Conservation (phyloP, 2,113 vertebrate species). For the Laticauda colubrina region DNA sequence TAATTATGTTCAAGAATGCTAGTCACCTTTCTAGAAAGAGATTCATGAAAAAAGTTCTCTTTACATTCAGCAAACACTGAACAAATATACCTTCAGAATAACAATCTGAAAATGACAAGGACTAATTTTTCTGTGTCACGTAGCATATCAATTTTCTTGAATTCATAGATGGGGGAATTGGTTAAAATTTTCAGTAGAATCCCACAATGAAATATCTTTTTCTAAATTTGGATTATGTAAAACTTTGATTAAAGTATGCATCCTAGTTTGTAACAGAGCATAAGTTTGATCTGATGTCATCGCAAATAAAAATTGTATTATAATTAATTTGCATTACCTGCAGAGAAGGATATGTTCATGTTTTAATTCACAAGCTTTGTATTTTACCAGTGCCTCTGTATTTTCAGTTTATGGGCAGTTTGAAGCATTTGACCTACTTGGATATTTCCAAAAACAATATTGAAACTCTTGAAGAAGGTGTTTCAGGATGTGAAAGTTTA, state of each 20-base stretch:
- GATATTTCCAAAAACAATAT: constrained; percentile 98
- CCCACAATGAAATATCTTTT: neutral
- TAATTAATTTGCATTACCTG: neutral
- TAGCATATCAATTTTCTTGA: neutral
- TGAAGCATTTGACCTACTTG: constrained; percentile 92
- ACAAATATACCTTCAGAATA: neutral
- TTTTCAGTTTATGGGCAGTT: constrained; percentile 85
- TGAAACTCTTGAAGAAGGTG: constrained; percentile 92
- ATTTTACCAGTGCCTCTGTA: constrained; percentile 36
- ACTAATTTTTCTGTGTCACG: neutral
- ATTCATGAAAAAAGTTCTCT: too few species aligned
- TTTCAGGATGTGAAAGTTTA: constrained; percentile 91
- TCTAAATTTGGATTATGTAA: neutral
- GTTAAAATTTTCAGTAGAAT: neutral
- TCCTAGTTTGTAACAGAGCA: neutral
- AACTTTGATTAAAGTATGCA: neutral
- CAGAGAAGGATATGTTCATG: neutral
- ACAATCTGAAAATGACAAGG: neutral
- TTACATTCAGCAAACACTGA: neutral
- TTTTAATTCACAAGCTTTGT: neutral
- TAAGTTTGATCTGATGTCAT: neutral
- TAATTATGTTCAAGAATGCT: neutral
- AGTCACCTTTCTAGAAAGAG: neutral
- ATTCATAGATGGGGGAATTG: neutral
- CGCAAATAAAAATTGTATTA: neutral